Evolutionary conservation across 2,888 invertebrate species (phyloP), one percentile per base, ranked within the genome.

Genomic region (Epirrita christyi): DNA sequence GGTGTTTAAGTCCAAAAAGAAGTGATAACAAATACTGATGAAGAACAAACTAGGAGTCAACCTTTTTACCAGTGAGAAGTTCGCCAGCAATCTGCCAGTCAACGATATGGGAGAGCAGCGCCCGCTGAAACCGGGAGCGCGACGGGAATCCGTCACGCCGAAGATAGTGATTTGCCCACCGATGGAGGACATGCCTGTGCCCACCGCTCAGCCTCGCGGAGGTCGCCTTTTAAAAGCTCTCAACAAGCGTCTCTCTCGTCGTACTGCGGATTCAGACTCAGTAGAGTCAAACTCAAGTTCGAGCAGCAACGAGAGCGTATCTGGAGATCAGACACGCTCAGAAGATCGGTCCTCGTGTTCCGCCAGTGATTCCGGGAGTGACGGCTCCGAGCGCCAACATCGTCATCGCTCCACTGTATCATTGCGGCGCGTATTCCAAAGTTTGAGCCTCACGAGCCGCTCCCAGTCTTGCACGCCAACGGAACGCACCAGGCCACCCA

Each of bases 391-490:
- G 43, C 92, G 88, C 46, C 83, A 81, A 6, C 87, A 85, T 52
- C 84, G 88, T 9, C 83, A 86, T 61, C 92, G 93, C 58, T 94
- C 94, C 1, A 93, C 93, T 0, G 94, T 95, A 29, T 95, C 95
- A 40, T 87, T 96, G 54, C 93, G 95, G n/a, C 94, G 94, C 59
- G 95, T 95, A 43, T 95, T 96, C 76, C 94, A 96, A 79, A 95
- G 93, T 70, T 85, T 96, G 46, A 94, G 93, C 68, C 86, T 95
- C 38, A 92, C 94, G 10, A 90, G 93, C 11, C 93, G 95, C 52
- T 95, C 95, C 4, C 93, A 94, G 49, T 95, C 95, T 42, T 93
- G 93, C 80, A 94, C 93, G 55, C 93, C 93, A 29, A 85, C 83
- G 9, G 88, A 91, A 59, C 81, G 88, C 6, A 76, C 85, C 37